These are phyloP conservation scores for Pedetes capensis DNA, from an alignment of 2,113 vertebrate species.

Conservation along the genomic window DNA sequence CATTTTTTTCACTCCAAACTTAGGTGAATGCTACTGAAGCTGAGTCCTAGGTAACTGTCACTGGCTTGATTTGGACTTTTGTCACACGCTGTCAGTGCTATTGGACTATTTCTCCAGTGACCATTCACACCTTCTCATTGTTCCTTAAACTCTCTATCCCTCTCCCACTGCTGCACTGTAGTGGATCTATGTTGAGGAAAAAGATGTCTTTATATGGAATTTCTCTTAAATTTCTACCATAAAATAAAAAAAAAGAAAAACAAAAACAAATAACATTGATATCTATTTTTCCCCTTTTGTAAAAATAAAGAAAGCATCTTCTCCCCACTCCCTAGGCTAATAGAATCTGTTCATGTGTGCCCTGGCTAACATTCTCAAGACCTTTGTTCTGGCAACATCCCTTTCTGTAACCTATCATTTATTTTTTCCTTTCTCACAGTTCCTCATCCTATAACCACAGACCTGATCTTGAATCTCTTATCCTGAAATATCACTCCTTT, in stretches of 20 bases:
- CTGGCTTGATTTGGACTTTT: neutral
- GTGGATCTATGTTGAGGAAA: neutral
- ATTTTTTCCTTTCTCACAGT: neutral
- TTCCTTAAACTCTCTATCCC: neutral
- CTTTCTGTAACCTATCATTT: neutral
- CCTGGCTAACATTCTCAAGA: neutral
- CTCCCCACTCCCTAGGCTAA: neutral
- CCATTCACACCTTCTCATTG: neutral
- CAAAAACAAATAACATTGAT: neutral
- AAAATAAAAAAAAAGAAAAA: too few relatives aligned
- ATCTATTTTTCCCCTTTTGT: neutral
- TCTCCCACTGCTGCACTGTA: too few relatives aligned
- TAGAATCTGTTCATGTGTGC: too few relatives aligned
- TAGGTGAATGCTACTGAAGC: neutral
- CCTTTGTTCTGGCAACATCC: neutral
- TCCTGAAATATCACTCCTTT: neutral
- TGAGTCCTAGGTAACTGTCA: neutral
- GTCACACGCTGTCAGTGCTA: neutral
- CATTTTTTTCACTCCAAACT: neutral
- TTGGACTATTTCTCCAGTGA: accelerated
- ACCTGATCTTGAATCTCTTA: neutral
- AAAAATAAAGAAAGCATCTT: neutral
- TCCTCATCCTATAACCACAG: neutral
- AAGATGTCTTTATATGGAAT: neutral
- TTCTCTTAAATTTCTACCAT: neutral